These are phyloP conservation scores for Drosophila sucinea DNA, from an alignment of 1,140 invertebrate species.

Conservation along the genomic window DNA sequence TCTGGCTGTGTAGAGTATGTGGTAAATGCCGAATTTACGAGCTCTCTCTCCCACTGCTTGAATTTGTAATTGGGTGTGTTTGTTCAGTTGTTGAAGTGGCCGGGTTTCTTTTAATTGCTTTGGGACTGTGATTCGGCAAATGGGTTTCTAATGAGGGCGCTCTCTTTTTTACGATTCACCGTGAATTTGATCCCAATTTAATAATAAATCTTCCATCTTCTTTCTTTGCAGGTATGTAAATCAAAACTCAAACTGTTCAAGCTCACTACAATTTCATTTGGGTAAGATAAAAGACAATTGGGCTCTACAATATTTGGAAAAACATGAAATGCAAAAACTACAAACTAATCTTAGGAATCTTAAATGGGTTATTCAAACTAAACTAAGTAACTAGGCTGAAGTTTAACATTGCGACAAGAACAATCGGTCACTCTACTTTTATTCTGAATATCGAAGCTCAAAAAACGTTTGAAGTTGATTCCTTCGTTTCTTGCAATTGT, in stretches of 20 bases:
- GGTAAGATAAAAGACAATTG: background rate
- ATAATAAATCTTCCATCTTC: background rate
- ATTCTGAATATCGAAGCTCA: too few relatives aligned
- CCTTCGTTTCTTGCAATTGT: too few relatives aligned
- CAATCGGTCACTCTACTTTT: too few relatives aligned
- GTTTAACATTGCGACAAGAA: too few relatives aligned
- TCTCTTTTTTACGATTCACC: background rate
- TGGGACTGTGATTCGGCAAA: conserved; percentile 6
- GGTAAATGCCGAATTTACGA: conserved; percentile 65
- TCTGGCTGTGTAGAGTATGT: conserved; percentile 32
- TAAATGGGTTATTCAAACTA: too few relatives aligned
- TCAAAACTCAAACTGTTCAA: background rate
- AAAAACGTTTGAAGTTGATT: too few relatives aligned
- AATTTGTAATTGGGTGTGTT: conserved; percentile 45
- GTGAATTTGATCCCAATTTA: conserved; percentile 4
- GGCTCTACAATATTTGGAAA: background rate
- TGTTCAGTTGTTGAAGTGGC: conserved; percentile 6
- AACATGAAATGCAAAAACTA: too few relatives aligned
- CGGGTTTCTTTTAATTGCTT: conserved; percentile 16
- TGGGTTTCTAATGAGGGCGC: conserved; percentile 17
- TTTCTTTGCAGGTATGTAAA: conserved; percentile 63
- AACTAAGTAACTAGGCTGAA: too few relatives aligned
- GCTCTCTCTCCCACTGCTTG: conserved; percentile 23
- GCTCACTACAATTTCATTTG: background rate
- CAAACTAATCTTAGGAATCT: too few relatives aligned